Conservation (phyloP, 2,113 vertebrate species). For the Okapia johnstoni region DNA sequence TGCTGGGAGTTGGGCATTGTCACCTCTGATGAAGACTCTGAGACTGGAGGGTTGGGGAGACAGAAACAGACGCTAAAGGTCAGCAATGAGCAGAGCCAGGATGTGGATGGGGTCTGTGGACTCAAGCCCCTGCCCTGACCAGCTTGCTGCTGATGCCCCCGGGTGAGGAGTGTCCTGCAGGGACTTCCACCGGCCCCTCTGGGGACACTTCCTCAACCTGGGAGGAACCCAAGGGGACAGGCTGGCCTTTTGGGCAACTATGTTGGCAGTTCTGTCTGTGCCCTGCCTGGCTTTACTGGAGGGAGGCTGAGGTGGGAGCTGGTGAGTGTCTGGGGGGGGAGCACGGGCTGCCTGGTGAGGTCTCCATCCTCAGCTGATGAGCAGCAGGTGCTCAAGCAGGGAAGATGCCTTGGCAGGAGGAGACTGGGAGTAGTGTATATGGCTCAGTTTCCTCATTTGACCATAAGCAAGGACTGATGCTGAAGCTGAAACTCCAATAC, state of each 20-base stretch:
- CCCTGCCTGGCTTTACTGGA: not conserved
- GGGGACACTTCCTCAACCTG: not conserved
- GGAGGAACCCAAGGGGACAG: not conserved
- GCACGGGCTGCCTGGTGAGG: rapidly evolving
- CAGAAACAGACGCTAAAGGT: rapidly evolving
- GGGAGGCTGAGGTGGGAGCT: not conserved
- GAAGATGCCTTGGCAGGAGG: no score
- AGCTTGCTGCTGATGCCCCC: not conserved
- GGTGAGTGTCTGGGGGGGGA: not conserved
- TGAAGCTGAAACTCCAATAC: not conserved
- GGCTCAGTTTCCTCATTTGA: not conserved
- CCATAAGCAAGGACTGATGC: not conserved
- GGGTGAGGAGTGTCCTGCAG: not conserved
- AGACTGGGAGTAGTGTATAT: rapidly evolving
- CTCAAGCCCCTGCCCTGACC: not conserved
- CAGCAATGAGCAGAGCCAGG: not conserved
- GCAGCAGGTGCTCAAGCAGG: not conserved
- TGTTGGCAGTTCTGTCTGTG: not conserved
- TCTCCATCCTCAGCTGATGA: not conserved
- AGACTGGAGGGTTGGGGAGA: not conserved
- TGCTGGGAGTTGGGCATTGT: not conserved
- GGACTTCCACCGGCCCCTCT: not conserved
- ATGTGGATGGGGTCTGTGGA: not conserved
- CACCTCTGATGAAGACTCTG: not conserved
- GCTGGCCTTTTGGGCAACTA: not conserved